A percentile compares a stretch with the other conserved stretches of the same genome.
Evolutionary conservation across 2,888 invertebrate species (phyloP).

Genomic region (Rotaria sp.): DNA sequence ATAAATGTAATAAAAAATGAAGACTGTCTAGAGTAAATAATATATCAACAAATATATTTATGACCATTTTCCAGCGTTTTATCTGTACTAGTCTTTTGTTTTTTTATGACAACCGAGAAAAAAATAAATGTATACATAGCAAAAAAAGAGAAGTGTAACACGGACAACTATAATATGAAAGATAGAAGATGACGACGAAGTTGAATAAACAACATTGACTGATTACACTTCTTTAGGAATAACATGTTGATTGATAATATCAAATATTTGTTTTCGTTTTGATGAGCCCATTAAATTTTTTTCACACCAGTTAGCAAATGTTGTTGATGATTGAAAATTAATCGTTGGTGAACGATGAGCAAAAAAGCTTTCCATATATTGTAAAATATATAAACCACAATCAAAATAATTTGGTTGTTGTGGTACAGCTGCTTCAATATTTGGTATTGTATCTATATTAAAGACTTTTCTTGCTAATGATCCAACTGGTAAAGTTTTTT

Average conservation of each 20-base stretch:
- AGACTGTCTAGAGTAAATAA: not conserved
- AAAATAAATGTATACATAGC: not conserved
- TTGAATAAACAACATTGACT: not conserved
- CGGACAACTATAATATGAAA: not conserved
- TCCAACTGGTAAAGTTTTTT: not conserved
- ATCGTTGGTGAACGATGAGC: not conserved
- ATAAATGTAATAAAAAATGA: not conserved
- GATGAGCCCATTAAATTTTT: not conserved
- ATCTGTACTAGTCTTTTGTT: not conserved
- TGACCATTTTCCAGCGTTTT: not conserved
- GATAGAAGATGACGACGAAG: not conserved
- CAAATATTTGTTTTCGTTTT: conserved; percentile 18
- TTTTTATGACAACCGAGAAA: not conserved
- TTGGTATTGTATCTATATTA: conserved; percentile 25
- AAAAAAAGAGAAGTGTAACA: not conserved
- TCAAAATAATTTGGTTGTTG: conserved; percentile 94
- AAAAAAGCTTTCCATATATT: conserved; percentile 61
- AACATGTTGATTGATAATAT: conserved; percentile 10
- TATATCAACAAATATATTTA: not conserved
- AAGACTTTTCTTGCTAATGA: not conserved
- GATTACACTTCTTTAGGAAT: not conserved
- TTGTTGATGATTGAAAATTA: not conserved
- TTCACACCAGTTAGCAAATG: not conserved
- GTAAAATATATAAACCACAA: conserved; percentile 86
- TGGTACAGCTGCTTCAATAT: conserved; percentile 63